Conservation (phyloP, 2,888 invertebrate species). For the Drosophila algonquin region DNA sequence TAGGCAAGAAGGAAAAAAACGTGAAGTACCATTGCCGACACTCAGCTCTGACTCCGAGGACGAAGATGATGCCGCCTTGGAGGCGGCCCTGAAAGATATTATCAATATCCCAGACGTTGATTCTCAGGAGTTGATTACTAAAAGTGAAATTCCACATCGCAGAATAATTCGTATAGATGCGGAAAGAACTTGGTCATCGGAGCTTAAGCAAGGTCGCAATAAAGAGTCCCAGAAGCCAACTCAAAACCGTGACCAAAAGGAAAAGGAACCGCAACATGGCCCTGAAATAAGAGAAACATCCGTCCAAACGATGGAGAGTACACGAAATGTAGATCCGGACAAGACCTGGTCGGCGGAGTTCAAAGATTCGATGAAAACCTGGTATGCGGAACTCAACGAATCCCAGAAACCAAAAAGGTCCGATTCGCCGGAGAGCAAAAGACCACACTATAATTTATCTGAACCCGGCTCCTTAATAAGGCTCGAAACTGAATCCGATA, state of each 20-base stretch:
- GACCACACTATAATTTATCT: background rate
- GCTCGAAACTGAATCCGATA: background rate
- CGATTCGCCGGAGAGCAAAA: background rate
- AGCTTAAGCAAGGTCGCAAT: background rate
- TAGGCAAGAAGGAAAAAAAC: background rate
- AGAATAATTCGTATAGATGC: background rate
- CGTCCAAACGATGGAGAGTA: background rate
- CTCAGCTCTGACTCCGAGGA: slow-evolving; percentile 16
- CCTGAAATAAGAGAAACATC: background rate
- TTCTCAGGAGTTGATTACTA: background rate
- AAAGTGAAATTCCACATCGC: background rate
- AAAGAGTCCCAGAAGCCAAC: too few species aligned
- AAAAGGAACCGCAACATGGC: too few species aligned
- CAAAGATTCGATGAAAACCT: background rate
- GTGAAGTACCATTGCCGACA: background rate
- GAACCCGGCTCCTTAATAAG: background rate
- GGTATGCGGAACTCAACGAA: background rate
- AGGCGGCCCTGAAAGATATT: slow-evolving; percentile 52
- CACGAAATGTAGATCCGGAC: background rate
- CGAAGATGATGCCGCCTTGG: slow-evolving; percentile 53
- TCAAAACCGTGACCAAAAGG: too few species aligned
- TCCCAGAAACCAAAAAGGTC: background rate
- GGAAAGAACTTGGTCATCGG: background rate
- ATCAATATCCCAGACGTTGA: slow-evolving; percentile 54
- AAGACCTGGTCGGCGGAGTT: background rate